Conservation (phyloP, 2,888 invertebrate genomes). For the Eueremaeus valkanovi region DNA sequence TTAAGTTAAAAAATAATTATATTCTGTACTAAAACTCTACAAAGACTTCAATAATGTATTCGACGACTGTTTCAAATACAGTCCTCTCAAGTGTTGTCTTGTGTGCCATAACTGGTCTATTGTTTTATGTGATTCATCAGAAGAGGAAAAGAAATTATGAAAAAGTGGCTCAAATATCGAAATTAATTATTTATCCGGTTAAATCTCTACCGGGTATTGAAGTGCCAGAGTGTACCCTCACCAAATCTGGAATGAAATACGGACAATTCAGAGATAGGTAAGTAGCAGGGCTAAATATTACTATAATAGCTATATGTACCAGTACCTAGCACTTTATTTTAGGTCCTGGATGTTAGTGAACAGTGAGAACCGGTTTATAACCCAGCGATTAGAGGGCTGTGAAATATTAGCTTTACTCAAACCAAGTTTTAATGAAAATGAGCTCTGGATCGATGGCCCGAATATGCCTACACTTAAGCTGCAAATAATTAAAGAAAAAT, state of each 20-base stretch:
- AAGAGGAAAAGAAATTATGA: background rate
- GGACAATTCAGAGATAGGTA: constrained; percentile 35
- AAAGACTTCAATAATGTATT: too few relatives aligned
- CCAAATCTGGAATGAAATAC: constrained; percentile 27
- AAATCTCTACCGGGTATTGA: constrained; percentile 43
- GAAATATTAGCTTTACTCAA: constrained; percentile 27
- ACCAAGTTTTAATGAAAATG: constrained; percentile 1
- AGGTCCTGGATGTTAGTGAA: constrained; percentile 28
- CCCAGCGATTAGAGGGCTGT: constrained; percentile 11
- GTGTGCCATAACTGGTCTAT: background rate
- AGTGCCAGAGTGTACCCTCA: constrained; percentile 22
- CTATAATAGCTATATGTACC: background rate
- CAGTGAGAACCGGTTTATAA: constrained; percentile 31
- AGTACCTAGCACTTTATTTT: background rate
- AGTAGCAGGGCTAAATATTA: background rate
- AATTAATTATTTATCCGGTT: constrained; percentile 41
- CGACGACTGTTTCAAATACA: too few relatives aligned
- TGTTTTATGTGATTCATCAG: background rate
- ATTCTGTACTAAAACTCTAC: too few relatives aligned
- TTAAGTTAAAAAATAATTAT: too few relatives aligned
- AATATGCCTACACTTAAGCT: constrained; percentile 31
- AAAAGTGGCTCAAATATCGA: constrained; percentile 23
- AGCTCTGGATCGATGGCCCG: constrained; percentile 36
- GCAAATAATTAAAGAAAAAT: background rate
- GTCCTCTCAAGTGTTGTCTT: too few relatives aligned